Base-by-base conservation (phyloP, 2,797 vertebrate genomes). In the Anniella stebbinsi region DNA sequence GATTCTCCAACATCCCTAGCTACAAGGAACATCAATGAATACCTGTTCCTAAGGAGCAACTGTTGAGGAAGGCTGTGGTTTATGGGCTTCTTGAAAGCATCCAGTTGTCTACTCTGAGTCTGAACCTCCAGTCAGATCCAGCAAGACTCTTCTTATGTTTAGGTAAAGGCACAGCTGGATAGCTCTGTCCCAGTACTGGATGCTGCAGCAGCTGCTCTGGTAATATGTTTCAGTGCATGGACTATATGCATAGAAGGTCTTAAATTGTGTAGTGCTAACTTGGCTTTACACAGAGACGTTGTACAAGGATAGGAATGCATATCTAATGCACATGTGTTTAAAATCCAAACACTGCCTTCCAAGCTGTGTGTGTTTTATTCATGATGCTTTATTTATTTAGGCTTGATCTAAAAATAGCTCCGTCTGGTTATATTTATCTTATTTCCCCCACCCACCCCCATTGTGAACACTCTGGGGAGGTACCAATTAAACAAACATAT, bases 321-420 rank as follows among this genome's bases (percentile, higher is more conserved):
- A 66, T 81, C 54, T 48, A 66, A 66, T 30, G 25, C 36, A 83
- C 80, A 83, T 83, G 36, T 66, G 60, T 83, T 83, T 66, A 83
- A 83, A 66, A 83, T 83, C 60, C 15, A 41, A 66, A 66, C 33
- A 23, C 13, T 83, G 12, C 80, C 60, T 66, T 63, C 57, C 23
- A 83, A 83, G 80, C 41, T 66, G 51, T 38, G 57, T 23, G 21
- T 66, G 41, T 72, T 60, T 86, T 60, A 76, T 76, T 80, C 78
- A 80, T 57, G 51, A 17, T 36, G 30, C 51, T 33, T 33, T 15
- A 15, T 28, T 80, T 48, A 67, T 18, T 87, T 48, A 78, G 21
- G 25, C 41, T 12, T 67, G 13, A 45, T 30, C 45, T 87, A 41
- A 9, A 78, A 87, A 78, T 67, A 67, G 1, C 18, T 17, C 45